Evolutionary conservation across 2,113 vertebrate species (phyloP).

Genomic region (Noctilio leporinus): DNA sequence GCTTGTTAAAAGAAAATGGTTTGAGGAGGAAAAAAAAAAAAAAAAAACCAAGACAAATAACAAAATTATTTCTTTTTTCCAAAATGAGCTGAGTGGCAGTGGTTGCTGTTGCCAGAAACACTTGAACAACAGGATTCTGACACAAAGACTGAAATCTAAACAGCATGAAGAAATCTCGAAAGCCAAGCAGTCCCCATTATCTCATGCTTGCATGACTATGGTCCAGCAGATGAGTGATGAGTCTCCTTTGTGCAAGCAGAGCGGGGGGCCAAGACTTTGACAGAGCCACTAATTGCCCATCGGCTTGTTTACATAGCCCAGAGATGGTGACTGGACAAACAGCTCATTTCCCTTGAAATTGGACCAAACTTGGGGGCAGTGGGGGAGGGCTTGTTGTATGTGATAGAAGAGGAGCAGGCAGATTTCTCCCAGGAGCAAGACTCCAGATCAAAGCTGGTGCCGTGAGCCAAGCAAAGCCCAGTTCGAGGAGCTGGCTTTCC

Average conservation of each 20-base stretch:
- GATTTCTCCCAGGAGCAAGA: constrained; percentile 13
- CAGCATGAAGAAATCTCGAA: constrained; percentile 64
- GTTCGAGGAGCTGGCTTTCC: neutral
- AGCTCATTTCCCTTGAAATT: constrained; percentile 67
- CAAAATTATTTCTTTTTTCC: constrained; percentile 28
- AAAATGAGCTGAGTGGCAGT: constrained; percentile 35
- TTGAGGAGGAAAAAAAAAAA: constrained; percentile 14
- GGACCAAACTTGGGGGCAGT: constrained; percentile 31
- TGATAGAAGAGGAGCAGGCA: neutral
- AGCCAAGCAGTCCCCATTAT: constrained; percentile 56
- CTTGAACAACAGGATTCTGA: constrained; percentile 62
- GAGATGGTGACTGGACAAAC: constrained; percentile 61
- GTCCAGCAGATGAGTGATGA: constrained; percentile 64
- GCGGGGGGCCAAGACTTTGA: constrained; percentile 28
- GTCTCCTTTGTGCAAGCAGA: constrained; percentile 51
- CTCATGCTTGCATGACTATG: constrained; percentile 33
- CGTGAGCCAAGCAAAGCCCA: neutral
- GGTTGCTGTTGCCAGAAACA: constrained; percentile 32
- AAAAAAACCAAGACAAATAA: constrained; percentile 33
- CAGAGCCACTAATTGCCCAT: constrained; percentile 49
- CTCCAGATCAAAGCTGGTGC: constrained; percentile 45
- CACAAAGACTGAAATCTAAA: constrained; percentile 60
- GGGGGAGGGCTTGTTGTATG: neutral
- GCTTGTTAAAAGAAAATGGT: constrained; percentile 20
- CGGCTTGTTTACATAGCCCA: constrained; percentile 66